Percentiles rank a stretch among this genome's conserved stretches.
Conservation (phyloP, 2,888 invertebrate genomes). For the Mythimna ferrago region DNA sequence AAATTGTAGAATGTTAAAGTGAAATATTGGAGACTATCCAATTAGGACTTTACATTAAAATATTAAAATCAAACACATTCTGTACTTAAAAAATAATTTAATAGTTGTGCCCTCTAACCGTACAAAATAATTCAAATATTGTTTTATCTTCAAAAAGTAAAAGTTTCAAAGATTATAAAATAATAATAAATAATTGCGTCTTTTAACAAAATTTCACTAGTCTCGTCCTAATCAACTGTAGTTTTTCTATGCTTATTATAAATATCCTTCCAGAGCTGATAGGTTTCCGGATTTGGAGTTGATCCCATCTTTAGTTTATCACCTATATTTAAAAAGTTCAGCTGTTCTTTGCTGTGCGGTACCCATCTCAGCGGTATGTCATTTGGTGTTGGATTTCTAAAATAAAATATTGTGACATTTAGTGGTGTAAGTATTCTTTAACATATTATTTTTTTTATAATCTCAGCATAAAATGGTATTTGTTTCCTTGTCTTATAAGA, state of each 20-base stretch:
- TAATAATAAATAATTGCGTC: neutral
- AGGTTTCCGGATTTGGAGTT: constrained; percentile 71
- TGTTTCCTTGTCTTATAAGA: no score
- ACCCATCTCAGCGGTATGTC: constrained; percentile 73
- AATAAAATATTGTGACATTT: neutral
- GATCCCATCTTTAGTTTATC: constrained; percentile 71
- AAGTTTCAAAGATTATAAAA: neutral
- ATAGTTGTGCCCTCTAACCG: neutral
- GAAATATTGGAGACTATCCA: neutral
- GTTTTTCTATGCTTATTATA: constrained; percentile 67
- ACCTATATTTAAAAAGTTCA: constrained; percentile 75
- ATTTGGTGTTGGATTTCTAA: constrained; percentile 77
- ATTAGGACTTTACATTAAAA: neutral
- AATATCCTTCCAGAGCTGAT: constrained; percentile 76
- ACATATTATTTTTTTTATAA: neutral
- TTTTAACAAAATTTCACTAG: neutral
- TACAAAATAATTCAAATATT: neutral
- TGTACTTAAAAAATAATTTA: neutral
- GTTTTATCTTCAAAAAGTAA: neutral
- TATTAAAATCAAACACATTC: neutral
- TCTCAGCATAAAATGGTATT: no score
- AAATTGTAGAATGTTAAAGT: neutral
- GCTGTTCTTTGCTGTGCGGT: constrained; percentile 69
- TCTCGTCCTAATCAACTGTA: constrained; percentile 11
- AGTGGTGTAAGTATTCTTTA: neutral